phyloP scores from a whole-genome alignment of 2,113 vertebrate genomes.

The Semnopithecus entellus region DNA sequence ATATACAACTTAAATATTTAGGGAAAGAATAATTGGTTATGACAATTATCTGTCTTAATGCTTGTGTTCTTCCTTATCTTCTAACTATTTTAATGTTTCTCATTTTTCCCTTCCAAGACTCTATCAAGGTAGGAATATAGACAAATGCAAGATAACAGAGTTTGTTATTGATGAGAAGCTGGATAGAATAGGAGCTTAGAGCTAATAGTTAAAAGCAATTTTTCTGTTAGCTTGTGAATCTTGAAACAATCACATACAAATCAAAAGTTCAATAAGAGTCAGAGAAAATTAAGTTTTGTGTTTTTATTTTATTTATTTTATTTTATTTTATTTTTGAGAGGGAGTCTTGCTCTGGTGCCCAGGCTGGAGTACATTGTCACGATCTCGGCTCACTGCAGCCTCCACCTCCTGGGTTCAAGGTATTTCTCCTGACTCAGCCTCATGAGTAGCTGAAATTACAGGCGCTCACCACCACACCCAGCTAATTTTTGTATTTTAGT shows the following conservation, averaged over 20 bases:
- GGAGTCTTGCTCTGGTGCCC: too few relatives aligned
- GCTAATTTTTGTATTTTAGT: too few relatives aligned
- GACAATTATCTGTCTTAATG: neutral
- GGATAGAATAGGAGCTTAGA: neutral
- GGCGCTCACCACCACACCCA: too few relatives aligned
- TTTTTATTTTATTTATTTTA: too few relatives aligned
- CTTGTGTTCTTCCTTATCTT: neutral
- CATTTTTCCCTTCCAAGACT: neutral
- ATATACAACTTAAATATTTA: neutral
- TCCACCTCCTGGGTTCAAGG: too few relatives aligned
- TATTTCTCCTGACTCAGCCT: too few relatives aligned
- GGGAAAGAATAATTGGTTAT: neutral
- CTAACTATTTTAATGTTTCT: neutral
- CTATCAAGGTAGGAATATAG: neutral
- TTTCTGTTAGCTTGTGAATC: neutral
- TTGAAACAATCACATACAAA: neutral
- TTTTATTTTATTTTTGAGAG: too few relatives aligned
- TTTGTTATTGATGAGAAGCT: neutral
- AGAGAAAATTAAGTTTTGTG: constrained; percentile 1
- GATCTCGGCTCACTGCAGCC: too few relatives aligned
- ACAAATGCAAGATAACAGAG: neutral
- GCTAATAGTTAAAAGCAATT: neutral
- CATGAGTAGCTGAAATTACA: too few relatives aligned
- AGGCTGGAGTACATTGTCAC: too few relatives aligned
- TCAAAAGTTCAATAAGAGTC: neutral